Percentiles rank a stretch among this genome's conserved stretches.
These are phyloP conservation scores for Sebastolobus alascanus DNA, from an alignment of 2,797 vertebrate genomes.

Conservation along the genomic window DNA sequence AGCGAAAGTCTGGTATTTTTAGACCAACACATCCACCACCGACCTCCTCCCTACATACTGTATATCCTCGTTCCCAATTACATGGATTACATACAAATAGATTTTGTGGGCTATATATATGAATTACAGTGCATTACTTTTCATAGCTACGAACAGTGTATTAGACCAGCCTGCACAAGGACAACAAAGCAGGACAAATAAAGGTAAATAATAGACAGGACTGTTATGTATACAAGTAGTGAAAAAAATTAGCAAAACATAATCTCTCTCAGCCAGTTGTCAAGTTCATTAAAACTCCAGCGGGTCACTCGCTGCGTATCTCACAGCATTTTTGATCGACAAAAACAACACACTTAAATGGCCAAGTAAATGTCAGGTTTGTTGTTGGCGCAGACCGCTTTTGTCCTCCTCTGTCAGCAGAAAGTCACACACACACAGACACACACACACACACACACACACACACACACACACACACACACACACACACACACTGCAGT, in stretches of 20 bases:
- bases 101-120: no score
- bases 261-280: not conserved
- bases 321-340: slow-evolving; percentile 17
- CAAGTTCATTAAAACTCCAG: slow-evolving; percentile 30
- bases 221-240: not conserved
- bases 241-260: not conserved
- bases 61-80: no score
- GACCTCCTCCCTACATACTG: no score
- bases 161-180: not conserved
- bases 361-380: slow-evolving; percentile 44
- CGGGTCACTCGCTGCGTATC: not conserved
- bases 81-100: no score
- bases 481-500: slow-evolving; percentile 4
- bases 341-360: slow-evolving; percentile 35
- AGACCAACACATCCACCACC: no score
- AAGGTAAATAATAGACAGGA: not conserved
- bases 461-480: slow-evolving; percentile 6
- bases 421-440: not conserved
- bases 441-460: not conserved
- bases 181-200: not conserved
- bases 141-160: no score
- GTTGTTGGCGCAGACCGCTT: slow-evolving; percentile 19
- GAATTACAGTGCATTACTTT: no score
- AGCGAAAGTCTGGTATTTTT: no score
- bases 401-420: slow-evolving; percentile 31